phyloP scores from a whole-genome alignment of 2,797 vertebrate genomes.

The Melanogrammus aeglefinus region DNA sequence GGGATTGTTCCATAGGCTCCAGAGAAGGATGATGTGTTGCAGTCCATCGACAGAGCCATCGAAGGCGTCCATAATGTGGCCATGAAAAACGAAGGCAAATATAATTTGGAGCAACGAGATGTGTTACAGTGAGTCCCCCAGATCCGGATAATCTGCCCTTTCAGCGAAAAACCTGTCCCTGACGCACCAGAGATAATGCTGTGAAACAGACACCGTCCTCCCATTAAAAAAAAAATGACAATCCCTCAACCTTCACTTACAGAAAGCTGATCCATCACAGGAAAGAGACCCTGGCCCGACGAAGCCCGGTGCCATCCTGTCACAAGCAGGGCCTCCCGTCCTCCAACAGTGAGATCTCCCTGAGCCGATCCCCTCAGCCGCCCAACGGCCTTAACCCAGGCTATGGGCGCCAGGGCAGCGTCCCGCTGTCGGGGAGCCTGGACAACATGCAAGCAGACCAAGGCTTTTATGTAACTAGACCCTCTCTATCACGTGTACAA shows the following conservation, averaged over 20 bases:
- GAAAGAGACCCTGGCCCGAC: slow-evolving; percentile 89
- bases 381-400: slow-evolving; percentile 84
- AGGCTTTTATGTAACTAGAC: slow-evolving; percentile 66
- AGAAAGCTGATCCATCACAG: slow-evolving; percentile 98
- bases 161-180: neutral
- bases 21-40: slow-evolving; percentile 93
- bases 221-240: neutral
- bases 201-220: neutral
- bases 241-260: slow-evolving; percentile 9
- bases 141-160: neutral
- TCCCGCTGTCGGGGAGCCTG: slow-evolving; percentile 80
- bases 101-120: slow-evolving; percentile 96
- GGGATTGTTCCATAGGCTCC: slow-evolving; percentile 57
- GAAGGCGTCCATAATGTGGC: slow-evolving; percentile 96
- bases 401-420: slow-evolving; percentile 79
- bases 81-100: slow-evolving; percentile 94
- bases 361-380: slow-evolving; percentile 78
- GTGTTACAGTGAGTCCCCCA: slow-evolving; percentile 88
- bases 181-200: neutral
- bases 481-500: neutral
- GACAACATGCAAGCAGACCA: slow-evolving; percentile 76
- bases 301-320: slow-evolving; percentile 75
- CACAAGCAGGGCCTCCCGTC: slow-evolving; percentile 77
- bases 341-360: slow-evolving; percentile 86
- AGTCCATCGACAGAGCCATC: slow-evolving; percentile 95